phyloP scores from a whole-genome alignment of 2,113 vertebrate species.

The Benitochromis conjunctus region DNA sequence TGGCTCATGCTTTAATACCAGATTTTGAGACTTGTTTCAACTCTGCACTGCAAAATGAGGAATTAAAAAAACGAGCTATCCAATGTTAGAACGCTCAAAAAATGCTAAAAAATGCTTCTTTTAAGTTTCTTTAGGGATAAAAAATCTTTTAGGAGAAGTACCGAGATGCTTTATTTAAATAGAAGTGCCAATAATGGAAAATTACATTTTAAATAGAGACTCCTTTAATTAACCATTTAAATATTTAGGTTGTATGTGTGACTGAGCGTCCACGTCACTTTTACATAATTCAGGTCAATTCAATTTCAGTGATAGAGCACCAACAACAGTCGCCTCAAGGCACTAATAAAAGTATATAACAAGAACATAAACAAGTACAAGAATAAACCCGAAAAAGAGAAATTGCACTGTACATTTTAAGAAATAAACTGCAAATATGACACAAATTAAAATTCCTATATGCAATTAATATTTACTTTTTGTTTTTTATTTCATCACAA shows the following conservation, averaged over 20 bases:
- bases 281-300: too few relatives aligned
- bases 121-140: neutral
- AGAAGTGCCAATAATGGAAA: neutral
- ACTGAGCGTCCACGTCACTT: too few relatives aligned
- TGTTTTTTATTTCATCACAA: neutral
- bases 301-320: too few relatives aligned
- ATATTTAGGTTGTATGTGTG: too few relatives aligned
- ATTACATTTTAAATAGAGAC: neutral
- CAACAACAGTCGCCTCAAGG: too few relatives aligned
- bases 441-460: neutral
- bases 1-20: neutral
- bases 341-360: too few relatives aligned
- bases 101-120: neutral
- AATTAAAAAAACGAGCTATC: too few relatives aligned
- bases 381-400: neutral
- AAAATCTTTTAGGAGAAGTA: neutral
- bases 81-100: neutral
- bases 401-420: neutral
- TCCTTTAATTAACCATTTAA: neutral
- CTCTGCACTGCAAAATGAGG: too few relatives aligned
- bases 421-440: neutral
- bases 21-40: neutral
- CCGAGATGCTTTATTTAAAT: neutral
- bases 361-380: too few relatives aligned
- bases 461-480: neutral